Conservation (phyloP, 2,888 invertebrate genomes). For the Spisula solida region DNA sequence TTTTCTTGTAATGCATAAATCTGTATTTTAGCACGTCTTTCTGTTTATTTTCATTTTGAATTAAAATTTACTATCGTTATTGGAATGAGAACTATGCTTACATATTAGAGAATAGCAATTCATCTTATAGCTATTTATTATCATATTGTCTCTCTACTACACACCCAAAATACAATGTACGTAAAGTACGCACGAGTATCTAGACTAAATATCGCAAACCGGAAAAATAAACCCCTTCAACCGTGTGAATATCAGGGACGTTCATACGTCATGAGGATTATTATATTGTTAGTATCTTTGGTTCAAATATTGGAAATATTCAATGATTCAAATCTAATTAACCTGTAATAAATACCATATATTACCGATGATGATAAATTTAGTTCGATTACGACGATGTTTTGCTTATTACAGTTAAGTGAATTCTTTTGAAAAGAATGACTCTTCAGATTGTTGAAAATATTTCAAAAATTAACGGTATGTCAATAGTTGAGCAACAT, state of each 20-base stretch:
- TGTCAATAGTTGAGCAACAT: not conserved
- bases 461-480: conserved; percentile 31
- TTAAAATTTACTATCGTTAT: not conserved
- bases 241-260: not conserved
- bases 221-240: conserved; percentile 12
- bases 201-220: not conserved
- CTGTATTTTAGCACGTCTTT: not conserved
- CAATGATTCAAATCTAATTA: conserved; percentile 15
- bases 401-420: not conserved
- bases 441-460: not conserved
- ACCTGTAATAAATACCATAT: not conserved
- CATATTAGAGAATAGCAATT: not conserved
- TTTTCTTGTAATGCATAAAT: too few relatives aligned
- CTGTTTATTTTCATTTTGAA: not conserved
- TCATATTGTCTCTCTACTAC: not conserved
- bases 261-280: not conserved
- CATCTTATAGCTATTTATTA: not conserved
- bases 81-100: not conserved
- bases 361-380: not conserved
- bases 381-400: not conserved
- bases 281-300: not conserved
- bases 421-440: conserved; percentile 6
- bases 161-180: not conserved
- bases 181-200: not conserved
- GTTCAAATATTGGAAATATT: not conserved